Evolutionary conservation across 2,888 invertebrate species (phyloP).

Genomic region (Standfussiana lucernea): DNA sequence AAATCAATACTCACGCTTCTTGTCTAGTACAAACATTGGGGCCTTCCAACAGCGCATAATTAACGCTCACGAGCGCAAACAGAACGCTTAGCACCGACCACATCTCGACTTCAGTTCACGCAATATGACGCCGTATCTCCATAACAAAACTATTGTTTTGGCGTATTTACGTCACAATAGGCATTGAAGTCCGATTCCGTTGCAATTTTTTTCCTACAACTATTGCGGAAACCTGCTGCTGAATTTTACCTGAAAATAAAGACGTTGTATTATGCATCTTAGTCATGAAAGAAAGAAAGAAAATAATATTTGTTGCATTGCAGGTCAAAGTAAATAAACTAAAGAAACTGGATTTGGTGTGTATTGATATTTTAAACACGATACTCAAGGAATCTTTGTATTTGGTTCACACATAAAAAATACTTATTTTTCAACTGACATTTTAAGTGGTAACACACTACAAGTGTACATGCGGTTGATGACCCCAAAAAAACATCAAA

Average conservation of each 20-base stretch:
- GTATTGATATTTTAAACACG: neutral
- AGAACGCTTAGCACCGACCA: constrained; percentile 78
- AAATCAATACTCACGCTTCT: constrained; percentile 78
- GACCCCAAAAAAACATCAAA: neutral
- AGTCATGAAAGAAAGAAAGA: neutral
- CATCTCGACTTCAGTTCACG: constrained; percentile 79
- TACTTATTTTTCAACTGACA: neutral
- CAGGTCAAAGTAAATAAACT: neutral
- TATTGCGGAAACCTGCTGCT: constrained; percentile 45
- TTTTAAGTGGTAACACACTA: neutral
- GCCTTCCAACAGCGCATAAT: constrained; percentile 90
- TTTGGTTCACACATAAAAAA: neutral
- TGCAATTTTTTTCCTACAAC: constrained; percentile 51
- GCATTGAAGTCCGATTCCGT: constrained; percentile 73
- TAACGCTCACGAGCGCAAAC: constrained; percentile 74
- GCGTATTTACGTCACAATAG: constrained; percentile 75
- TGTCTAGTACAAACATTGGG: constrained; percentile 95
- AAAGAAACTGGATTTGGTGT: neutral
- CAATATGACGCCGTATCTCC: constrained; percentile 77
- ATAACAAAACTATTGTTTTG: constrained; percentile 85
- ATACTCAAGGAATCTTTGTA: neutral
- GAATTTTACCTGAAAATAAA: constrained; percentile 57
- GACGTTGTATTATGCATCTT: constrained; percentile 15
- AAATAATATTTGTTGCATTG: neutral
- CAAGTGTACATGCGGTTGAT: neutral